Base-by-base conservation (phyloP, 2,113 vertebrate genomes). In the Corythaeola cristata region DNA sequence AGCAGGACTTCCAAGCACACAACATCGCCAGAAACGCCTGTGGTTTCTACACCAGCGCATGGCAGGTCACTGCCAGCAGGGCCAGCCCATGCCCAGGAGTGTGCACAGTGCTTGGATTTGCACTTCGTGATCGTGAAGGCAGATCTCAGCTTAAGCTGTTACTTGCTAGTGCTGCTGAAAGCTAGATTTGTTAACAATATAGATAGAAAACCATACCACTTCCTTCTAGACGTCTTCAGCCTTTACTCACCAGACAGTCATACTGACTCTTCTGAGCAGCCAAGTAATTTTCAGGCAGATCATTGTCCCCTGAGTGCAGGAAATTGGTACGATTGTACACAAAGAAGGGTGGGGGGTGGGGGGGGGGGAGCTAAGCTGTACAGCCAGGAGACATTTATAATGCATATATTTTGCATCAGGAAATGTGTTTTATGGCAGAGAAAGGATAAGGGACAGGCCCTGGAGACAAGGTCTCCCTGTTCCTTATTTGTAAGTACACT, bases 351-450 rank as follows among this genome's bases (percentile, higher is more conserved):
- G 41, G 9, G 14, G 60, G 41, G 41, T 9, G 41, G 41, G 5
- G 60, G 41, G 41, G 41, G 41, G 41, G 13, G 60, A 44, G 4
- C 33, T 55, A 59, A 71, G 76, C 41, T 78, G 63, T 63, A 81
- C 32, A 87, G 68, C 52, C 76, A 90, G 68, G 87, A 84, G 80
- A 89, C 60, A 72, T 92, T 88, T 62, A 73, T 81, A 92, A 93
- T 59, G 52, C 27, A 58, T 55, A 16, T 78, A 96, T 47, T 84
- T 83, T 93, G 33, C 86, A 89, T 90, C 50, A 79, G 50, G 39
- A 91, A 82, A 85, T 14, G 27, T 30, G 32, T 72, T 90, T 89
- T 92, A 58, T 68, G 44, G 39, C 52, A 60, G 33, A 90, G 56
- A 80, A 86, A 13, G 56, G 30, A 47, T 56, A 90, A 92, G 64